Evolutionary conservation across 2,888 invertebrate genomes (phyloP), one percentile per base, ranked within the genome.

Genomic region (Isotomurus palustris): DNA sequence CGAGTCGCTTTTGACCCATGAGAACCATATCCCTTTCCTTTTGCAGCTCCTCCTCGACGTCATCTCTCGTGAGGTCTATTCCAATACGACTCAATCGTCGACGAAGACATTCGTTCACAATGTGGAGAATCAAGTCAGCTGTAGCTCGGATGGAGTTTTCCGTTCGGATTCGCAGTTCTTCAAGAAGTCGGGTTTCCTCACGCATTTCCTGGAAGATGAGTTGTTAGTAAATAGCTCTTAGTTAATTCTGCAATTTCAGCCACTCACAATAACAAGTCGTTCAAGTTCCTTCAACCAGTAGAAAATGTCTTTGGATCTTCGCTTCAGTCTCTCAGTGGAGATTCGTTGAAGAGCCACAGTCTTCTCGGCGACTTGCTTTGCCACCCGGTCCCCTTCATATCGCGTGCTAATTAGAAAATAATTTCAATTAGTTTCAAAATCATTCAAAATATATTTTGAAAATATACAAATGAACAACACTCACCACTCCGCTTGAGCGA

Each of bases 281-380:
- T 87, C 87, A 22, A 89, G 77, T 71, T 87, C 86, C 19, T 80
- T 81, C 76, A 87, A 88, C 86, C 86, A 88, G 68, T 84, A 80
- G 69, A 83, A 83, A 53, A 89, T 78, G 60, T 87, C 83, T 69
- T 80, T 80, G 5, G 84, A 82, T 49, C 88, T 82, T 32, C 67
- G 61, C 47, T 66, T 66, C 1, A 69, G 58, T 6, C 66, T 62
- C 44, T 69, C 69, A 5, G 67, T 68, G 0, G 69, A 66, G 14
- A 69, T 62, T 3, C 60, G 55, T 35, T 69, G 69, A 14, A 68
- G 53, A 14, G 56, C 66, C 0, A 64, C 21, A 1, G 67, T 67
- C 53, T 68, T 68, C 51, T 67, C 66, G 2, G 57, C 54, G 2
- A 64, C 58, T 55, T 68, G 66, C 24, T 64, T 58, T 14, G 35